phyloP scores from a whole-genome alignment of 2,797 vertebrate genomes.

The Platalea minor region DNA sequence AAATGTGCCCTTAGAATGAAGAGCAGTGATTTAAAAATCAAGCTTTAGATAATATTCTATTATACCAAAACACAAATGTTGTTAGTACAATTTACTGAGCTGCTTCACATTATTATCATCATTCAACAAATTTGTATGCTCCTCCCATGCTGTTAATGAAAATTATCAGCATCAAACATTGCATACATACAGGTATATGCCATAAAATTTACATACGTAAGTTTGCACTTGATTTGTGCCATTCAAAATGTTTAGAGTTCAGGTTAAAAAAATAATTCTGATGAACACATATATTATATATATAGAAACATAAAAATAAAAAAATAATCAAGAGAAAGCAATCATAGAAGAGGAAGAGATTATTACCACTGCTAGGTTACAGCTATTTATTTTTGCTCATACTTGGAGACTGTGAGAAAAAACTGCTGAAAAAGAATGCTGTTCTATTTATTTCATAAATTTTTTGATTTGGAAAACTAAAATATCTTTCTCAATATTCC shows the following conservation, averaged over 20 bases:
- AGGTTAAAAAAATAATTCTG: background rate
- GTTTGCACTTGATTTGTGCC: background rate
- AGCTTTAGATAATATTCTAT: background rate
- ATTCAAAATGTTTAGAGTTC: background rate
- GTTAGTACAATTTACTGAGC: background rate
- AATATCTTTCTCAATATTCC: background rate
- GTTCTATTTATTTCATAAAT: background rate
- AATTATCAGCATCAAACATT: background rate
- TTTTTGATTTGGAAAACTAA: background rate
- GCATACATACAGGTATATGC: background rate
- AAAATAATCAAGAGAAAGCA: background rate
- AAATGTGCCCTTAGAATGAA: background rate
- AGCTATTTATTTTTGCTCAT: background rate
- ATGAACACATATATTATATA: background rate
- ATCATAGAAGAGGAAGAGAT: background rate
- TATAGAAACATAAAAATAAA: background rate
- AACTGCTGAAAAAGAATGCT: background rate
- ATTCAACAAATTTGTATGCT: background rate
- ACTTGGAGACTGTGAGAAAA: background rate
- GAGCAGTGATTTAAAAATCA: background rate
- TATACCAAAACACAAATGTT: background rate
- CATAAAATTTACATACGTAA: background rate
- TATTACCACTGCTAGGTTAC: background rate
- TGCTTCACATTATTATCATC: background rate
- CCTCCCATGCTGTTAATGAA: background rate